A percentile compares a stretch with the other conserved stretches of the same genome.
Evolutionary conservation across 2,113 vertebrate genomes (phyloP).

Genomic region (Crocuta crocuta): DNA sequence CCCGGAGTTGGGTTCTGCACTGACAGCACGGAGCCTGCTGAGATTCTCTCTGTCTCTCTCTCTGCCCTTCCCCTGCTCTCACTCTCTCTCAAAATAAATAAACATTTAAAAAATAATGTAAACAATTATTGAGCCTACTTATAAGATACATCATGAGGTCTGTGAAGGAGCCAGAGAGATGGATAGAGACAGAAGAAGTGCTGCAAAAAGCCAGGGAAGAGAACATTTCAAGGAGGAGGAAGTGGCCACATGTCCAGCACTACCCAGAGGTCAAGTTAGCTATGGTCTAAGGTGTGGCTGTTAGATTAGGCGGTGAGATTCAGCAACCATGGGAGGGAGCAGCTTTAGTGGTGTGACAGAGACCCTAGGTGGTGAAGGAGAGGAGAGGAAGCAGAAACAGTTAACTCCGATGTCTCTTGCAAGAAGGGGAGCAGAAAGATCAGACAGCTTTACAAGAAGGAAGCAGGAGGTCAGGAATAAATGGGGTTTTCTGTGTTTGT

Average conservation of each 20-base stretch:
- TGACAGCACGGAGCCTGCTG: too few species aligned
- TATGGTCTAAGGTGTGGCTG: accelerated
- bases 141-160: neutral
- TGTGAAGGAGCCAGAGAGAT: neutral
- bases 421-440: neutral
- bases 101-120: neutral
- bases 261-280: neutral
- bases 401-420: neutral
- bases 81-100: too few species aligned
- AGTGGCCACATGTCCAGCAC: neutral
- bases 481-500: neutral
- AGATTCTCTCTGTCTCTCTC: too few species aligned
- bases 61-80: too few species aligned
- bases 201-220: neutral
- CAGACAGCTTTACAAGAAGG: neutral
- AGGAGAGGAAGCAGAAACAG: neutral
- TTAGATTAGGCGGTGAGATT: neutral
- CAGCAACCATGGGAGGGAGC: neutral
- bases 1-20: too few species aligned
- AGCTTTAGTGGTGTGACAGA: neutral
- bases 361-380: neutral
- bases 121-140: neutral
- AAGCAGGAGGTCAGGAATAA: neutral
- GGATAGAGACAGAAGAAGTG: too few species aligned
- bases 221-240: neutral